phyloP scores from a whole-genome alignment of 1,140 invertebrate genomes.

The Drosophila nigrodunni region DNA sequence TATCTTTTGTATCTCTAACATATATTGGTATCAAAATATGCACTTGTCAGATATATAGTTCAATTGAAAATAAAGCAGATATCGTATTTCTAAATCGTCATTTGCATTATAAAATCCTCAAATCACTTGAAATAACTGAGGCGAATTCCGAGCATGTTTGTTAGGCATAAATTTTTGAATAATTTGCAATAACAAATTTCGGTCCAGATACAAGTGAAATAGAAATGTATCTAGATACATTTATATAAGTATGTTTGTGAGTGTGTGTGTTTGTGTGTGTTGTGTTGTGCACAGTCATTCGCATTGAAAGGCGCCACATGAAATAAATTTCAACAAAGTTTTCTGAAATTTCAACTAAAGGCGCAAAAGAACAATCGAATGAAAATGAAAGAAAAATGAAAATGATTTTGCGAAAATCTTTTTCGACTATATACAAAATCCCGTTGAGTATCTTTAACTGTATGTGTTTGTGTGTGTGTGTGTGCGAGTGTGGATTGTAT shows the following conservation, averaged over 20 bases:
- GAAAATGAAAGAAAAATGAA: constrained; percentile 62
- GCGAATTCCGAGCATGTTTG: background rate
- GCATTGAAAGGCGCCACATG: constrained; percentile 41
- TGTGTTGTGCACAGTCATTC: constrained; percentile 19
- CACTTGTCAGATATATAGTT: too few relatives aligned
- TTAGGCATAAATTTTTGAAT: background rate
- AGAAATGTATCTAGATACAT: constrained; percentile 1
- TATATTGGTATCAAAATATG: too few relatives aligned
- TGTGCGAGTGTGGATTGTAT: constrained; percentile 62
- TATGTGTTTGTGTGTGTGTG: constrained; percentile 31
- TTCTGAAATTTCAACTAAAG: constrained; percentile 28
- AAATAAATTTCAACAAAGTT: constrained; percentile 43
- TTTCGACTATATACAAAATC: constrained; percentile 39
- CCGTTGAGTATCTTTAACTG: background rate
- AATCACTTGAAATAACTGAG: background rate
- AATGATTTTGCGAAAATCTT: constrained; percentile 80
- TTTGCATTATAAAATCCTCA: too few relatives aligned
- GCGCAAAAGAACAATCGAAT: constrained; percentile 48
- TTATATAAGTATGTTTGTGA: background rate
- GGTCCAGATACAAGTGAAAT: constrained; percentile 8
- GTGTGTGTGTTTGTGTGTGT: background rate
- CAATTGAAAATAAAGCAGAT: too few relatives aligned
- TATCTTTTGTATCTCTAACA: too few relatives aligned
- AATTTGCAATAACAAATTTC: constrained; percentile 11
- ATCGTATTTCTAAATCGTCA: too few relatives aligned